Percentiles rank a stretch among this genome's conserved stretches.
Conservation (phyloP, 1,140 invertebrate species). For the Trichonephila clavata region DNA sequence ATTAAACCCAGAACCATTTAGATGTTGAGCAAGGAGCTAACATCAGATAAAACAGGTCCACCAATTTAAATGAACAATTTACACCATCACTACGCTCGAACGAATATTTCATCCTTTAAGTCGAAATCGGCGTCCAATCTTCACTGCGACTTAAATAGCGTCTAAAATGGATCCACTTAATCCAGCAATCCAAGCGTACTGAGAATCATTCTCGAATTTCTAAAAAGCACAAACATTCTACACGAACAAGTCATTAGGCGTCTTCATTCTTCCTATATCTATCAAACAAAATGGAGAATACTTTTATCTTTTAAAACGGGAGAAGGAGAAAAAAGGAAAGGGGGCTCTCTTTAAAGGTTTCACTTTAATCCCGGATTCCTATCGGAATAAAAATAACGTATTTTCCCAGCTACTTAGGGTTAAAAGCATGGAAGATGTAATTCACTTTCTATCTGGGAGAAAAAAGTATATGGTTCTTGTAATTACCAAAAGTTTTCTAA, state of each 20-base stretch:
- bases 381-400: not conserved
- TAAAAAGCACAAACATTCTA: not conserved
- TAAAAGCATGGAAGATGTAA: not conserved
- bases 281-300: not conserved
- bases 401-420: not conserved
- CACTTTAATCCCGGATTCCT: not conserved
- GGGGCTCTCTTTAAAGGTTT: not conserved
- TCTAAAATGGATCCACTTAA: not conserved
- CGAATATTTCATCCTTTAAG: not conserved
- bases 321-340: too few species aligned
- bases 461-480: not conserved
- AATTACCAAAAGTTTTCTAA: slow-evolving; percentile 17
- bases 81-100: not conserved
- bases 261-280: not conserved
- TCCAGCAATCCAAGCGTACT: not conserved
- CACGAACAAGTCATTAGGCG: slow-evolving; percentile 8
- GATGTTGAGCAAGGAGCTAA: too few species aligned
- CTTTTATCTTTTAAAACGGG: not conserved
- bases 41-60: not conserved
- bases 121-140: not conserved
- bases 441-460: not conserved
- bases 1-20: not conserved
- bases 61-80: not conserved
- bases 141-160: not conserved
- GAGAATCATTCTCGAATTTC: not conserved